Percentiles rank a stretch among this genome's conserved stretches.
Evolutionary conservation across 2,888 invertebrate genomes (phyloP).

Genomic region (Acrocyrtus sp.): DNA sequence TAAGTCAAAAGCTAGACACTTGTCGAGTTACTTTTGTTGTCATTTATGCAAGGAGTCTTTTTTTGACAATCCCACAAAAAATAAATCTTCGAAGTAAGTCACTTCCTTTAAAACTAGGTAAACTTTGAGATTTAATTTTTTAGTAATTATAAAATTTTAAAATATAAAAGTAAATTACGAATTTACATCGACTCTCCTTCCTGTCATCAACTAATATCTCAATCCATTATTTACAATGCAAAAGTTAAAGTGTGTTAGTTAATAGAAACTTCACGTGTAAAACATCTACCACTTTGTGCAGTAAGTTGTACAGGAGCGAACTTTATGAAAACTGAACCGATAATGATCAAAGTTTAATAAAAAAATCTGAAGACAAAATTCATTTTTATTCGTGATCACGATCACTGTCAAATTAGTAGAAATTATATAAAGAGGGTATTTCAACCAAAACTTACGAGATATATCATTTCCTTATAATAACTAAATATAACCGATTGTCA

Average conservation of each 20-base stretch:
- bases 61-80: no score
- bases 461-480: not conserved
- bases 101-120: no score
- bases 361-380: not conserved
- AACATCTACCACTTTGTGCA: conserved; percentile 17
- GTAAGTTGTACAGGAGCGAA: conserved; percentile 35
- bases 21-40: not conserved
- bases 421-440: not conserved
- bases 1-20: not conserved
- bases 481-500: not conserved
- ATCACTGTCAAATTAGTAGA: not conserved
- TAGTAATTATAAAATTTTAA: not conserved
- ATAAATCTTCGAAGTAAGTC: no score
- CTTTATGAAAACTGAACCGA: conserved; percentile 37
- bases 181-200: not conserved
- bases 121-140: not conserved
- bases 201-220: not conserved
- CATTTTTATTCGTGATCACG: not conserved
- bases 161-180: not conserved
- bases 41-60: no score
- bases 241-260: not conserved
- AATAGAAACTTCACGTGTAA: not conserved
- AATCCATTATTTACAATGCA: no score
- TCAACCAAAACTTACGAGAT: not conserved
- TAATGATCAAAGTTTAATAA: not conserved